Base-by-base conservation (phyloP, 2,797 vertebrate genomes). In the Sebastes vulpes region DNA sequence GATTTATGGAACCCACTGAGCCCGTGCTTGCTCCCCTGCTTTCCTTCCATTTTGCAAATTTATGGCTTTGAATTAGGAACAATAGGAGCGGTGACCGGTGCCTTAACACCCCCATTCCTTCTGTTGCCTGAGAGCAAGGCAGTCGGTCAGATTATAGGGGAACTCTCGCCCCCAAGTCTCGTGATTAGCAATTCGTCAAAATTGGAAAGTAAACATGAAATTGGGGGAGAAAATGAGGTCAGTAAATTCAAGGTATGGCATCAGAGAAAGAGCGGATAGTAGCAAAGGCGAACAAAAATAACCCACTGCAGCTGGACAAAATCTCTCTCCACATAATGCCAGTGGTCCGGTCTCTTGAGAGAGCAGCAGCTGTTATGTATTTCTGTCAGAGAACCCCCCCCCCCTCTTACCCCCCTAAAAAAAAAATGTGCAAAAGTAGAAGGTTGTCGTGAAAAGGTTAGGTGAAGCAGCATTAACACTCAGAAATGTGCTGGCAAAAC, bases 351-450 rank as follows among this genome's bases (percentile, higher is more conserved):
- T 94, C 95, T 89, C 93, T 20, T 38, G 91, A 91, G 91, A 93
- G 83, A 74, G 77, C 57, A 87, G 82, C 95, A 96, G 94, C 93
- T 96, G 95, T 92, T 95, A 78, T 81, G 72, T 86, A 75, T 92
- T 87, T 92, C 84, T 83, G 74, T 92, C 87, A 79, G 69, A 80
- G 74, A 61, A 38, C 81, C 77, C 20, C 20, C 46, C 12, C 0
- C 35, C 11, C 35, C 38, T 1, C 29, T 1, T 46, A 26, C 25
- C 53, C 12, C 16, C 53, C 46, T 1, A 2, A n/a, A 75, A 18
- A 18, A 79, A 82, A 81, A 73, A 35, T 38, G 63, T 72, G 65
- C 66, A 74, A 84, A 86, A 73, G 63, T 75, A 54, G 26, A 86
- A 83, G 78, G 84, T 87, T 94, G 63, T 48, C 48, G 7, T 72